A percentile compares a stretch with the other conserved stretches of the same genome.
These are phyloP conservation scores for Carlito syrichta DNA, from an alignment of 2,113 vertebrate species.

Conservation along the genomic window DNA sequence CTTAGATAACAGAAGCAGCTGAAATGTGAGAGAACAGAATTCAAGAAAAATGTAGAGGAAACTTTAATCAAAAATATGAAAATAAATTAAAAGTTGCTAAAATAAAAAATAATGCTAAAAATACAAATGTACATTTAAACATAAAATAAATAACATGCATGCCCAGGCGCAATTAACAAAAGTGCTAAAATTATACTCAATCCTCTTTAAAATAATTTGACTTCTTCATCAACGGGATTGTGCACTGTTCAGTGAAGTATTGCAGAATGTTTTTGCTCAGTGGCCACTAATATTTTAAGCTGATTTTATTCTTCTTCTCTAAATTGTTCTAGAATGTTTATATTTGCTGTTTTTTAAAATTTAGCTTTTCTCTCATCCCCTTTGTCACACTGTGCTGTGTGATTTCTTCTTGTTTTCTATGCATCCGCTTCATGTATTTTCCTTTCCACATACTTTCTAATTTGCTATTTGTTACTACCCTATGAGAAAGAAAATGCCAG, in stretches of 20 bases:
- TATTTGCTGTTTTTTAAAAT: background rate
- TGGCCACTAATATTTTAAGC: background rate
- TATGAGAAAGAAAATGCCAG: background rate
- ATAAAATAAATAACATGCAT: background rate
- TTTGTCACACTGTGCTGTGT: background rate
- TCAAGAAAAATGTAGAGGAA: background rate
- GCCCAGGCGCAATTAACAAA: background rate
- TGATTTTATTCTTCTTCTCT: background rate
- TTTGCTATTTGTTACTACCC: background rate
- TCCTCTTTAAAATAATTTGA: background rate
- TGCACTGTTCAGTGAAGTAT: background rate
- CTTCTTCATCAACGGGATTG: background rate
- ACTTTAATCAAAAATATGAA: background rate
- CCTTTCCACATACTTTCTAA: background rate
- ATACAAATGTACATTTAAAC: background rate
- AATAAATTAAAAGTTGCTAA: background rate
- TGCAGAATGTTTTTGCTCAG: background rate
- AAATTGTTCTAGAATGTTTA: background rate
- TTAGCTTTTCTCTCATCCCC: background rate
- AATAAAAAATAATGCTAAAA: background rate
- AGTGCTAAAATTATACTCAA: background rate
- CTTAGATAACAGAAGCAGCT: background rate
- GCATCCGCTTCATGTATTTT: background rate
- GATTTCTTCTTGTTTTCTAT: background rate
- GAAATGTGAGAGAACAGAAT: background rate